A percentile compares a stretch with the other conserved stretches of the same genome.
These are phyloP conservation scores for Oligia fasciuncula DNA, from an alignment of 2,888 invertebrate species.

Conservation along the genomic window DNA sequence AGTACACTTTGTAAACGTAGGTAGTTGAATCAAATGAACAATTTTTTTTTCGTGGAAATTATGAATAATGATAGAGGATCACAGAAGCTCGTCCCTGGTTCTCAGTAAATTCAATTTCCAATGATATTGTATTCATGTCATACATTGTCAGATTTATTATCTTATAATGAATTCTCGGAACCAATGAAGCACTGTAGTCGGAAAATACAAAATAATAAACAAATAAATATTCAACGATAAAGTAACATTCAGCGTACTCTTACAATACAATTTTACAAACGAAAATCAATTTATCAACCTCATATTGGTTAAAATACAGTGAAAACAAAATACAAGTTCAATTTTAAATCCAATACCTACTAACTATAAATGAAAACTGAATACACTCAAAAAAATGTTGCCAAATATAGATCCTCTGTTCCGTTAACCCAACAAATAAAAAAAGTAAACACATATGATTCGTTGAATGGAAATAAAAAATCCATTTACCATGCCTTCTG, in stretches of 20 bases:
- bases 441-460: conserved; percentile 74
- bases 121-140: background rate
- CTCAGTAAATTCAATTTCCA: conserved; percentile 16
- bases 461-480: conserved; percentile 75
- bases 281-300: conserved; percentile 19
- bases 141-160: background rate
- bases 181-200: background rate
- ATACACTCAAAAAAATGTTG: conserved; percentile 45
- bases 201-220: conserved; percentile 11
- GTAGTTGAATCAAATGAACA: background rate
- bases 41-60: background rate
- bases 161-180: conserved; percentile 11
- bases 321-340: conserved; percentile 15
- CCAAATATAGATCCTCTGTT: conserved; percentile 45
- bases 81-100: background rate
- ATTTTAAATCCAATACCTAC: conserved; percentile 43
- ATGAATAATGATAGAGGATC: background rate
- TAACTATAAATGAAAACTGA: conserved; percentile 43
- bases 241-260: conserved; percentile 3
- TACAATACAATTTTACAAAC: conserved; percentile 20
- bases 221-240: conserved; percentile 5
- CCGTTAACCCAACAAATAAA: conserved; percentile 60
- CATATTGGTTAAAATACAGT: conserved; percentile 7
- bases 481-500: conserved; percentile 75
- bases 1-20: no score